Conservation (phyloP, 2,113 vertebrate species). For the Limanda limanda region DNA sequence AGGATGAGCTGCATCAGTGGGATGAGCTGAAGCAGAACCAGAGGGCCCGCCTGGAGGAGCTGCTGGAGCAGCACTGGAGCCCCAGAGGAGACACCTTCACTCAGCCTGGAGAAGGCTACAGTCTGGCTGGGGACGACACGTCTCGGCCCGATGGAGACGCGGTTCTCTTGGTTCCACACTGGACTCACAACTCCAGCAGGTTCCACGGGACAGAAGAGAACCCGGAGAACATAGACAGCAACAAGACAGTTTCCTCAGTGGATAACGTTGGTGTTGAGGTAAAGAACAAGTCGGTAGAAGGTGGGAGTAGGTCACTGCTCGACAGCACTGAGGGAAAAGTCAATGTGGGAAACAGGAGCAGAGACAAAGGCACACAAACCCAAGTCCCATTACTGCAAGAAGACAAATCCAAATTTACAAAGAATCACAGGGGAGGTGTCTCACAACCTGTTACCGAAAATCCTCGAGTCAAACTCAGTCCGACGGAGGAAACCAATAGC, state of each 20-base stretch:
- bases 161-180: slow-evolving; percentile 56
- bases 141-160: slow-evolving; percentile 45
- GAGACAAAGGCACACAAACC: slow-evolving; percentile 41
- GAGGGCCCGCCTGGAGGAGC: slow-evolving; percentile 75
- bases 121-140: slow-evolving; percentile 30
- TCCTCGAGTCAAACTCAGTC: slow-evolving; percentile 22
- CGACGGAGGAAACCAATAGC: slow-evolving; percentile 32
- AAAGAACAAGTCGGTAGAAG: slow-evolving; percentile 33
- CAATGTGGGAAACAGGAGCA: background rate
- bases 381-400: slow-evolving; percentile 45
- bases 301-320: slow-evolving; percentile 5
- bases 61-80: slow-evolving; percentile 77
- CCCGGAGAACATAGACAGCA: slow-evolving; percentile 21
- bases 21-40: slow-evolving; percentile 84
- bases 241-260: slow-evolving; percentile 44
- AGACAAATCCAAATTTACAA: slow-evolving; percentile 44
- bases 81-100: slow-evolving; percentile 74
- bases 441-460: slow-evolving; percentile 46
- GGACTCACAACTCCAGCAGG: slow-evolving; percentile 66
- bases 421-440: slow-evolving; percentile 43
- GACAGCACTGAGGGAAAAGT: slow-evolving; percentile 28
- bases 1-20: slow-evolving; percentile 81
- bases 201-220: slow-evolving; percentile 40
- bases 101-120: slow-evolving; percentile 56
- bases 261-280: slow-evolving; percentile 28